phyloP scores from a whole-genome alignment of 2,797 vertebrate species.

The Syngnathus acus region DNA sequence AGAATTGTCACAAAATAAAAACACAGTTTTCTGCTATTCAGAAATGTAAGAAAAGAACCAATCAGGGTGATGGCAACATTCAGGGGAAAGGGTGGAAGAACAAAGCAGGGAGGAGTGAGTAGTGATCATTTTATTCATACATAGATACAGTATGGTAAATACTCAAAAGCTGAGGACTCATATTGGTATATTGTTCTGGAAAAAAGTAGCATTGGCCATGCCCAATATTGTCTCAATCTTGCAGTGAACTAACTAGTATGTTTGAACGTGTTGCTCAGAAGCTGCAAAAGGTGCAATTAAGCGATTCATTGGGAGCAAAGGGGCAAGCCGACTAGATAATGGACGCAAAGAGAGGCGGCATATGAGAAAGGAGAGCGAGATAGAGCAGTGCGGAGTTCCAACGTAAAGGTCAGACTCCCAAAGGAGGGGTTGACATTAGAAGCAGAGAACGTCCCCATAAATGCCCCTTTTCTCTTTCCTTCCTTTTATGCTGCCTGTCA shows the following conservation, averaged over 20 bases:
- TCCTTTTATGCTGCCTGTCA: conserved; percentile 34
- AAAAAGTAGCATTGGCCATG: neutral
- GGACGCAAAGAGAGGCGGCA: conserved; percentile 25
- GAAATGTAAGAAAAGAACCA: neutral
- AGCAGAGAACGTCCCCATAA: conserved; percentile 59
- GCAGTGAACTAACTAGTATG: neutral
- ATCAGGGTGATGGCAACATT: conserved; percentile 39
- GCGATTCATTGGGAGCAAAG: neutral
- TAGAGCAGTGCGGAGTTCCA: conserved; percentile 24
- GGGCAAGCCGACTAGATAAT: conserved; percentile 49
- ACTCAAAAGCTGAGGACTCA: too few relatives aligned
- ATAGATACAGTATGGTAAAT: neutral
- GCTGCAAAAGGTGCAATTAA: neutral
- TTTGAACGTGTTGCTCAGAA: neutral
- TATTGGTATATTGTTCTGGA: too few relatives aligned
- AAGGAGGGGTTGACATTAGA: conserved; percentile 66
- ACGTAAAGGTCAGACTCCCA: conserved; percentile 69
- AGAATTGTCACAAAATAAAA: neutral
- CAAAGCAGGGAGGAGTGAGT: neutral
- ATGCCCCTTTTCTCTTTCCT: conserved; percentile 36
- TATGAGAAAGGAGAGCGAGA: conserved; percentile 11
- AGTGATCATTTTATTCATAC: neutral
- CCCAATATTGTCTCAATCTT: neutral
- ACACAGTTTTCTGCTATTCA: neutral
- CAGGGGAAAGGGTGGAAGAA: conserved; percentile 11